phyloP scores from a whole-genome alignment of 2,888 invertebrate genomes.

The Coremacera marginata region DNA sequence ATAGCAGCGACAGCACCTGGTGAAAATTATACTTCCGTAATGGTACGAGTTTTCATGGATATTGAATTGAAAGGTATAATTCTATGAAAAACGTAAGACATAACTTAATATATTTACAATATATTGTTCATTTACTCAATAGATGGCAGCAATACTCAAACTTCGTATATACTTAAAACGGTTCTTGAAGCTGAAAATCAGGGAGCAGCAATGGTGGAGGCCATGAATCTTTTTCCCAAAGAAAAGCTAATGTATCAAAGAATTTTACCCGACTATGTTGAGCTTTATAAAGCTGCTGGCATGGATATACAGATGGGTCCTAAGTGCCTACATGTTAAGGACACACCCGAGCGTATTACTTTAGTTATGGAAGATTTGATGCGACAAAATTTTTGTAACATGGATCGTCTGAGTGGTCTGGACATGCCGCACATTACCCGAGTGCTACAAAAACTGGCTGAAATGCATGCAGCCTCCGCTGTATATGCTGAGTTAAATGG shows the following conservation, averaged over 20 bases:
- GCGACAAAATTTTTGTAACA: conserved; percentile 52
- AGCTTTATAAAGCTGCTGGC: conserved; percentile 57
- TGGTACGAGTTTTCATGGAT: conserved; percentile 58
- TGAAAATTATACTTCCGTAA: conserved; percentile 63
- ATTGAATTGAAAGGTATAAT: conserved; percentile 52
- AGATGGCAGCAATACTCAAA: conserved; percentile 50
- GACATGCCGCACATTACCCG: conserved; percentile 57
- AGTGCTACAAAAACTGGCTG: conserved; percentile 57
- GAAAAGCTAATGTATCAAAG: conserved; percentile 58
- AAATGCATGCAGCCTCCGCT: conserved; percentile 63
- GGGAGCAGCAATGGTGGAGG: conserved; percentile 46
- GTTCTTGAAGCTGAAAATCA: conserved; percentile 49
- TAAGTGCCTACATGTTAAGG: conserved; percentile 53
- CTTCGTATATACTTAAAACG: conserved; percentile 62
- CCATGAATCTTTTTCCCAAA: conserved; percentile 60
- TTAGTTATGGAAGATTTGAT: conserved; percentile 61
- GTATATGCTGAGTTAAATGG: conserved; percentile 54
- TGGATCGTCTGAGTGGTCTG: conserved; percentile 59
- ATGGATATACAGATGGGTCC: conserved; percentile 55
- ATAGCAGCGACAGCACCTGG: conserved; percentile 62
- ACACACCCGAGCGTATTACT: conserved; percentile 51
- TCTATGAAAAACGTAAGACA: background rate
- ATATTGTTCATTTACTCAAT: background rate
- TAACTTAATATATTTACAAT: background rate
- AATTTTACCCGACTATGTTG: conserved; percentile 55